Evolutionary conservation across 2,113 vertebrate species (phyloP).

Genomic region (Tricholaema leucomelas): DNA sequence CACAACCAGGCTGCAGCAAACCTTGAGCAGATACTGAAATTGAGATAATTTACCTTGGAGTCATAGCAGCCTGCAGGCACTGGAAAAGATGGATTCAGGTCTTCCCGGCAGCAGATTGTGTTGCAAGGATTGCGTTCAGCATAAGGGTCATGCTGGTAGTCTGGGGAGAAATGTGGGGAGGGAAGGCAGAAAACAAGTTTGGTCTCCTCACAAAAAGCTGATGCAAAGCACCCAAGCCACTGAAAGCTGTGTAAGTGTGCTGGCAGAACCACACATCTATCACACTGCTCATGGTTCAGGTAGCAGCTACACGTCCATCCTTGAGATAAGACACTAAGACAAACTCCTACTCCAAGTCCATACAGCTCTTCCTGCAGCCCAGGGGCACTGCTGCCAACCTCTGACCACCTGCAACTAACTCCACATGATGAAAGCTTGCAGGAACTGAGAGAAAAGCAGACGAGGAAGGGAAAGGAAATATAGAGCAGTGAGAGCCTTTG

Average conservation of each 20-base stretch:
- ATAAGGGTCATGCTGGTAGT: conserved; percentile 86
- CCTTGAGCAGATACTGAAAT: neutral
- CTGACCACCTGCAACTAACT: neutral
- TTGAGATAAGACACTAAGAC: neutral
- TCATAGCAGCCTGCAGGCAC: conserved; percentile 88
- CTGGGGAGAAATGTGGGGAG: conserved; percentile 48
- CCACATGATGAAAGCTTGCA: neutral
- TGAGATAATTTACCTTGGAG: conserved; percentile 81
- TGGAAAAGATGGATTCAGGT: conserved; percentile 77
- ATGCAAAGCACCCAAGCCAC: neutral
- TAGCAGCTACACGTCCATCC: neutral
- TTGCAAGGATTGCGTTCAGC: conserved; percentile 85
- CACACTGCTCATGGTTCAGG: neutral
- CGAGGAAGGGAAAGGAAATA: neutral
- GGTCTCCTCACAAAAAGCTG: neutral
- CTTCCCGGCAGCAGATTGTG: conserved; percentile 90
- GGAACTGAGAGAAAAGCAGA: neutral
- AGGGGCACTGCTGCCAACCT: neutral
- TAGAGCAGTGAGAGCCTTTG: neutral
- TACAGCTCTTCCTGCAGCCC: neutral
- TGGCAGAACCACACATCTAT: neutral
- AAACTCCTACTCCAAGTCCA: neutral
- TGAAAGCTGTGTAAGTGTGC: neutral
- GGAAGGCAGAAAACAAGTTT: neutral
- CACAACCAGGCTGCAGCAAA: neutral